These are phyloP conservation scores for Felis chaus DNA, from an alignment of 2,113 vertebrate genomes.

Conservation along the genomic window DNA sequence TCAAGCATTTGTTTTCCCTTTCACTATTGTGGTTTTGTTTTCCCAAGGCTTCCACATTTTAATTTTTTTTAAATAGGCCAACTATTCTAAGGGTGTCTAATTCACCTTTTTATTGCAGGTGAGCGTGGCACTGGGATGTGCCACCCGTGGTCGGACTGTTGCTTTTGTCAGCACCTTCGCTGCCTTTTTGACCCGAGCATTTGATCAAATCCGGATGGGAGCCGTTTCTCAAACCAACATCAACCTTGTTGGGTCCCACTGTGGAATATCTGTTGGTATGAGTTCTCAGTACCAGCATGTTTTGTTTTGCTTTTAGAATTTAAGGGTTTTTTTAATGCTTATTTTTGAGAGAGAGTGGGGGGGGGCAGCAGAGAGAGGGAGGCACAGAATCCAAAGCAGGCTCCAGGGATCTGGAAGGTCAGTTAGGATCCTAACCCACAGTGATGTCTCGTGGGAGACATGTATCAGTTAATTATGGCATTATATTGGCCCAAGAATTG, in stretches of 20 bases:
- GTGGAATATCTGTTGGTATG: slow-evolving; percentile 91
- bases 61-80: background rate
- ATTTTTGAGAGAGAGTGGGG: too few species aligned
- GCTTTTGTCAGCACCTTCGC: slow-evolving; percentile 91
- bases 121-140: slow-evolving; percentile 91
- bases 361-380: too few species aligned
- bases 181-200: slow-evolving; percentile 89
- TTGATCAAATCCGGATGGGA: slow-evolving; percentile 91
- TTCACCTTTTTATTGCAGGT: slow-evolving; percentile 81
- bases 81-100: background rate
- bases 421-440: background rate
- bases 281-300: background rate
- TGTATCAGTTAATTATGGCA: background rate
- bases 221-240: slow-evolving; percentile 89
- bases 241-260: slow-evolving; percentile 92
- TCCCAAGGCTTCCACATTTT: too few species aligned
- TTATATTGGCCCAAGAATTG: too few species aligned
- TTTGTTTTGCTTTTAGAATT: too few species aligned
- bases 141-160: slow-evolving; percentile 85
- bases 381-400: too few species aligned
- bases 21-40: too few species aligned
- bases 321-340: too few species aligned
- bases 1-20: too few species aligned
- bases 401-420: background rate
- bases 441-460: background rate